These are phyloP conservation scores for Ectemnius lituratus DNA, from an alignment of 2,888 invertebrate genomes.

Conservation along the genomic window DNA sequence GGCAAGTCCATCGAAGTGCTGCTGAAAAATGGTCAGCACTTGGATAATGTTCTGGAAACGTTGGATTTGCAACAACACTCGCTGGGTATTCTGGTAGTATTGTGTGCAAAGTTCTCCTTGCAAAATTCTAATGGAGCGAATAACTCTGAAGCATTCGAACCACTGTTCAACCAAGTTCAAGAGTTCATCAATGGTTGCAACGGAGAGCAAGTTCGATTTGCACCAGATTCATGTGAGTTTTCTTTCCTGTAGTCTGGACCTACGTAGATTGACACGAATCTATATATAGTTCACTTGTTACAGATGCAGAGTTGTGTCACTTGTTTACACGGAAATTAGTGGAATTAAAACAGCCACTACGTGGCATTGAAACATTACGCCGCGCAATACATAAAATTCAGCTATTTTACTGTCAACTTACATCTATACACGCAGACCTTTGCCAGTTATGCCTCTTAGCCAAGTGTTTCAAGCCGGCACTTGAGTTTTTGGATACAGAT, in stretches of 20 bases:
- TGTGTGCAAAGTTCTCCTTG: conserved; percentile 88
- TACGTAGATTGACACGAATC: background rate
- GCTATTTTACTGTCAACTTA: conserved; percentile 91
- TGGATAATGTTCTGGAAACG: conserved; percentile 94
- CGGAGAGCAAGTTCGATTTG: conserved; percentile 91
- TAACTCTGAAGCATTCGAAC: conserved; percentile 75
- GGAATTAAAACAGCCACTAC: conserved; percentile 87
- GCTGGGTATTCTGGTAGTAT: conserved; percentile 90
- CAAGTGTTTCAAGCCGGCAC: conserved; percentile 94
- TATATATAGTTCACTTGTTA: conserved; percentile 18
- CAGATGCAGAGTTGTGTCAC: conserved; percentile 95
- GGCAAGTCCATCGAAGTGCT: conserved; percentile 89
- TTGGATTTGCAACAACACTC: conserved; percentile 95
- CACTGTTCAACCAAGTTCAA: conserved; percentile 87
- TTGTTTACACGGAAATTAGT: conserved; percentile 88
- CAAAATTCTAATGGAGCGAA: conserved; percentile 71
- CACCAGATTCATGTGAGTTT: conserved; percentile 90
- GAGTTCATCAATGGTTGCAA: conserved; percentile 93
- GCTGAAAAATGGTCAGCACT: conserved; percentile 88
- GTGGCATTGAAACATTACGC: conserved; percentile 89
- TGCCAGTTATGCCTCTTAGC: conserved; percentile 94
- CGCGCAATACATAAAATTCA: conserved; percentile 94
- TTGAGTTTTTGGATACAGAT: conserved; percentile 93
- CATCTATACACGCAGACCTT: conserved; percentile 95
- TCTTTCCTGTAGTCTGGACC: background rate